Evolutionary conservation across 2,113 vertebrate genomes (phyloP).

Genomic region (Gyps fulvus): DNA sequence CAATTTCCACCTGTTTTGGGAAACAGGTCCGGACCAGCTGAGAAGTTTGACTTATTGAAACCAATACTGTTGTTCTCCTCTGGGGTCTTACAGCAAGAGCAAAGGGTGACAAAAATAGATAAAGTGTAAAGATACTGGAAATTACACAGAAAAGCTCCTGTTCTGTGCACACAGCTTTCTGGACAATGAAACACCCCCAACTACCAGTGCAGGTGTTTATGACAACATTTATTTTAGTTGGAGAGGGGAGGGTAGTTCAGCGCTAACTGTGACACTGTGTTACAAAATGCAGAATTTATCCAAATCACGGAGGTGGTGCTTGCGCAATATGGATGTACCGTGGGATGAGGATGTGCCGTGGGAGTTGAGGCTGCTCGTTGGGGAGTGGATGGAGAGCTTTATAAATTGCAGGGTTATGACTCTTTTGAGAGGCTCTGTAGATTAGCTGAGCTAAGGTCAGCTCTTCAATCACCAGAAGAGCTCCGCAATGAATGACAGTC

Average conservation of each 20-base stretch:
- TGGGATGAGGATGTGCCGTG: neutral
- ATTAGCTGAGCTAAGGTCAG: neutral
- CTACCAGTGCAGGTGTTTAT: neutral
- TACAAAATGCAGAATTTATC: neutral
- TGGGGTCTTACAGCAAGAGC: neutral
- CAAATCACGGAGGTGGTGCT: neutral
- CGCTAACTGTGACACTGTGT: neutral
- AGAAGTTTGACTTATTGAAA: neutral
- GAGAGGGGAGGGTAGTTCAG: neutral
- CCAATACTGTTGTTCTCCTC: neutral
- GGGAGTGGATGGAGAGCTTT: neutral
- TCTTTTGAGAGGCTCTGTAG: neutral
- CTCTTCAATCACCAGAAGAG: neutral
- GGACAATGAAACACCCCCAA: neutral
- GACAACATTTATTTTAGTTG: neutral
- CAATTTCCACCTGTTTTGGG: neutral
- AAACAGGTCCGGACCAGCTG: neutral
- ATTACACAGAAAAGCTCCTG: neutral
- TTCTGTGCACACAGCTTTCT: neutral
- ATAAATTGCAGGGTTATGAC: neutral
- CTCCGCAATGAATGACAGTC: neutral
- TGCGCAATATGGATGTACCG: no score
- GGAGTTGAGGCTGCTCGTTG: neutral
- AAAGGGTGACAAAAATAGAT: neutral
- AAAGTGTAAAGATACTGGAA: neutral